phyloP scores from a whole-genome alignment of 2,888 invertebrate genomes.

The Theretra japonica region DNA sequence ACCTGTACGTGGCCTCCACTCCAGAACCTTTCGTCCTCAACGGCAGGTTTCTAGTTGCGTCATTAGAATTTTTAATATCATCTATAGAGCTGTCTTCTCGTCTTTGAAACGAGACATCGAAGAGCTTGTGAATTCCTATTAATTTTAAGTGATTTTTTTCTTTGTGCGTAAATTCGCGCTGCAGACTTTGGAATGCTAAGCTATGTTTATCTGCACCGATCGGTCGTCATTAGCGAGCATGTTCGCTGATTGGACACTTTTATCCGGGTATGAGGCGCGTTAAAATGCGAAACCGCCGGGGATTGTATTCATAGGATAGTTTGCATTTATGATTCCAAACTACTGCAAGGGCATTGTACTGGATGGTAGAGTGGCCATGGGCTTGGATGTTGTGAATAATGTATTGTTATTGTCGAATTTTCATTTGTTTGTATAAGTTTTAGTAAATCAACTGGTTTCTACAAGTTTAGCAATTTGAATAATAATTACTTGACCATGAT shows the following conservation, averaged over 20 bases:
- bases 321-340: slow-evolving; percentile 58
- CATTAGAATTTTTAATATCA: too few relatives aligned
- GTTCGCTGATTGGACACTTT: slow-evolving; percentile 19
- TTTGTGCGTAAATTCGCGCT: background rate
- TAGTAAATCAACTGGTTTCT: too few relatives aligned
- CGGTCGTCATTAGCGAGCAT: background rate
- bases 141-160: too few relatives aligned
- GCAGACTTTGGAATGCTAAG: background rate
- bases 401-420: background rate
- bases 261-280: slow-evolving; percentile 31
- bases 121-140: too few relatives aligned
- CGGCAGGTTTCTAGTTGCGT: too few relatives aligned
- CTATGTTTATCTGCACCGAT: too few relatives aligned
- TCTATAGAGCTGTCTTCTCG: too few relatives aligned
- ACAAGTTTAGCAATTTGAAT: too few relatives aligned
- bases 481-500: too few relatives aligned
- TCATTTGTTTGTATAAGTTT: background rate
- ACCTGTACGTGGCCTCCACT: too few relatives aligned
- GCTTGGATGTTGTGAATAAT: background rate
- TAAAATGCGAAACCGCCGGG: slow-evolving; percentile 44
- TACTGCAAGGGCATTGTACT: slow-evolving; percentile 43
- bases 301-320: slow-evolving; percentile 53
- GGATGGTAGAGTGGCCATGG: slow-evolving; percentile 43
- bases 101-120: too few relatives aligned
- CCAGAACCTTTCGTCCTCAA: too few relatives aligned